These are phyloP conservation scores for Synodontis membranacea DNA, from an alignment of 2,113 vertebrate genomes.

Conservation along the genomic window DNA sequence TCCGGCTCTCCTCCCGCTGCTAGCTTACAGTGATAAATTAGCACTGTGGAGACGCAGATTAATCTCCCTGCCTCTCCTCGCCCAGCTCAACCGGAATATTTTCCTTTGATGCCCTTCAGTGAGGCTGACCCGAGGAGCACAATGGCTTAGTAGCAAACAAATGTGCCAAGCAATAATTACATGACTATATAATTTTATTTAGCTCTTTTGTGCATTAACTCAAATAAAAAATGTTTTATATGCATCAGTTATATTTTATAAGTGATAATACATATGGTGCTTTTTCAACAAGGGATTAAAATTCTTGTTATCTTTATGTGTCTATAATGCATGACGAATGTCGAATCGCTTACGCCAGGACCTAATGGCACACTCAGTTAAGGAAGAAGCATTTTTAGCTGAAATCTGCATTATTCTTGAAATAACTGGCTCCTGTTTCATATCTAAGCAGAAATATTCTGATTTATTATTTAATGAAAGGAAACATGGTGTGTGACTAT, in stretches of 20 bases:
- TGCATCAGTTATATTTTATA: no score
- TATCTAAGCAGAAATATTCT: not conserved
- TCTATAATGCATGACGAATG: not conserved
- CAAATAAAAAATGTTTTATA: not conserved
- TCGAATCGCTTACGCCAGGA: not conserved
- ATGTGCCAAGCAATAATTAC: constrained; percentile 1
- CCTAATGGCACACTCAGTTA: not conserved
- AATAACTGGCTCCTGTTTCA: not conserved
- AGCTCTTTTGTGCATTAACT: not conserved
- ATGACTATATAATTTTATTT: not conserved
- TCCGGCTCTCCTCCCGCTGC: constrained; percentile 25
- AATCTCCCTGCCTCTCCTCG: constrained; percentile 47
- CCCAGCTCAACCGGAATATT: constrained; percentile 2
- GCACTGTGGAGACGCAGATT: constrained; percentile 53
- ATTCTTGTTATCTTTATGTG: no score
- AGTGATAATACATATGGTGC: no score
- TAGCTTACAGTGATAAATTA: constrained; percentile 33
- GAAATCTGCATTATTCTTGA: not conserved
- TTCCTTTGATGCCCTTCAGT: constrained; percentile 54
- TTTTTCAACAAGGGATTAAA: not conserved
- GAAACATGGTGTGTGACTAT: not conserved
- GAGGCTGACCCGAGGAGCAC: not conserved
- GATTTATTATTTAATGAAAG: not conserved
- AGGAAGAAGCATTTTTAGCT: not conserved
- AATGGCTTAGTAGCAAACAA: constrained; percentile 38